Base-by-base conservation (phyloP, 1,140 invertebrate genomes). In the Hyposmocoma kahamanoa region DNA sequence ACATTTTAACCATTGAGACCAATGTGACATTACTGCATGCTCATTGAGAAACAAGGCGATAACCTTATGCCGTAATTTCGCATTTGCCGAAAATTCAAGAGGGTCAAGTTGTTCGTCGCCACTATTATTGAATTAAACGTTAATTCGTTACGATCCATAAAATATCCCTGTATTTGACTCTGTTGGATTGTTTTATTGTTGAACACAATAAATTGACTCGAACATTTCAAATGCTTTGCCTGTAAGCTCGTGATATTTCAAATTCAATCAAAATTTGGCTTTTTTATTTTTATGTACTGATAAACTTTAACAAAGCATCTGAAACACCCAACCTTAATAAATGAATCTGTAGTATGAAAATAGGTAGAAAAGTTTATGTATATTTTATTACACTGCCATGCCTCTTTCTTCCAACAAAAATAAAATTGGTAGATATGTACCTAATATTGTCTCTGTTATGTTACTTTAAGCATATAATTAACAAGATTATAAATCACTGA, bases 141-240 rank as follows among this genome's bases (percentile, higher is more conserved):
- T 28, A 28, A 6, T 6, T 20, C 9, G n/a, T 41, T 69, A 67
- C 63, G 62, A 74, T 77, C 55, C 74, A 68, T 81, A 84, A 80
- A 82, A 77, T 84, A 82, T 84, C 80, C 80, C 80, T 84, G 80
- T 84, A 84, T 84, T 71, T 68, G 65, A 84, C 80, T 84, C 80
- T 84, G 80, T 84, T 76, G 66, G 67, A 71, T 84, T 36, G 18
- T 36, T 36, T 21, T 22, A 41, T 76, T 73, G 63, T 67, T 84
- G 76, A 78, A 80, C 75, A 83, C 79, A 77, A 67, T 59, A n/a
- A 64, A 63, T 70, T 67, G 59, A 62, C 61, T 59, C 52, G 54
- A 63, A 36, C 15, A 44, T 64, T 68, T 72, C 70, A 74, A 82
- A 76, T 69, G 67, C 62, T 69, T 38, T 47, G 44, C 21, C n/a